phyloP scores from a whole-genome alignment of 1,140 invertebrate genomes.

The Drosophila ambigua region DNA sequence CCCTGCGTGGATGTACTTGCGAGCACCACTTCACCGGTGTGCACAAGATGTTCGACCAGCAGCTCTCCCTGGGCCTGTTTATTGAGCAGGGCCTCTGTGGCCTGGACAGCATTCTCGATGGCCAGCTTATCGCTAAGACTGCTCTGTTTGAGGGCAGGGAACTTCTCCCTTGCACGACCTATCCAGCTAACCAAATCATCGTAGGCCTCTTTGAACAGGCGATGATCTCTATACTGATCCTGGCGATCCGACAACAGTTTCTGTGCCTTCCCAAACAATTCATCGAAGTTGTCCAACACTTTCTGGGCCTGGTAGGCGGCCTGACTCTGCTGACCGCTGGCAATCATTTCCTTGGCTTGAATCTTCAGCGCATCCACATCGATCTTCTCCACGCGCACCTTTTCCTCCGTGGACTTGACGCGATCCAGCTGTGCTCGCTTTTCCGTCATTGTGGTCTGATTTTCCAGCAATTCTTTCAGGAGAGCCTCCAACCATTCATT shows the following conservation, averaged over 20 bases:
- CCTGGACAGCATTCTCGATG: constrained; percentile 93
- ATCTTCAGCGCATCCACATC: constrained; percentile 95
- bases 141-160: constrained; percentile 93
- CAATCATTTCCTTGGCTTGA: constrained; percentile 94
- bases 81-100: constrained; percentile 93
- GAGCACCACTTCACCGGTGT: constrained; percentile 93
- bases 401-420: constrained; percentile 94
- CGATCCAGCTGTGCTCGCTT: constrained; percentile 93
- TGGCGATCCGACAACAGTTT: constrained; percentile 91
- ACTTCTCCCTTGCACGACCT: constrained; percentile 93
- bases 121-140: constrained; percentile 93
- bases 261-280: constrained; percentile 89
- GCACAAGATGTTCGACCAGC: constrained; percentile 92
- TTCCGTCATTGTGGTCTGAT: constrained; percentile 92
- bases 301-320: constrained; percentile 93
- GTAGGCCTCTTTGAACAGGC: constrained; percentile 94
- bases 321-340: constrained; percentile 92
- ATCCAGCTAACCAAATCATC: constrained; percentile 95
- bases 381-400: constrained; percentile 94
- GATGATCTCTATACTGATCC: constrained; percentile 94
- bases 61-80: constrained; percentile 96
- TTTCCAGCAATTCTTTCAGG: constrained; percentile 89
- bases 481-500: constrained; percentile 90
- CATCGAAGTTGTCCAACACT: constrained; percentile 92
- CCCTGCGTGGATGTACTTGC: constrained; percentile 92